Conservation (phyloP, 2,888 invertebrate genomes). For the Orchesellides sinensis region DNA sequence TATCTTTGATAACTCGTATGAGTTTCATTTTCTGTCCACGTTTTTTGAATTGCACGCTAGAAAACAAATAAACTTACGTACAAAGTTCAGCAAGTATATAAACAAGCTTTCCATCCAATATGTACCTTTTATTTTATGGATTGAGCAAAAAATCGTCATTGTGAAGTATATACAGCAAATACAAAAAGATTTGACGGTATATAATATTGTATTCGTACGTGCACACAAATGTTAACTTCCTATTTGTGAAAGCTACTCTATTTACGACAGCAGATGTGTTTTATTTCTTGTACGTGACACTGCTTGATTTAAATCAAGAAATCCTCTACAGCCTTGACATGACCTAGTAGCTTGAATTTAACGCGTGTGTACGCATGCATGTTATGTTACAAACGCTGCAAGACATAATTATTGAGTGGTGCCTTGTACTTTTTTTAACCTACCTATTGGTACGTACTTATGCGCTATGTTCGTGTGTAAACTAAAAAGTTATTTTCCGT, state of each 20-base stretch:
- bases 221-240: slow-evolving; percentile 23
- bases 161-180: too few relatives aligned
- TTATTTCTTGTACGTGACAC: slow-evolving; percentile 58
- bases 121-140: too few relatives aligned
- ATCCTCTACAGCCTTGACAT: slow-evolving; percentile 58
- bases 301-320: slow-evolving; percentile 41
- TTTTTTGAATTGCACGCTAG: slow-evolving; percentile 39
- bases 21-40: slow-evolving; percentile 54
- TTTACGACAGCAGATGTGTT: slow-evolving; percentile 52
- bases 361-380: background rate
- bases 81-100: too few relatives aligned
- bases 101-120: too few relatives aligned
- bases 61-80: slow-evolving; percentile 62
- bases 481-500: too few relatives aligned
- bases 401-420: too few relatives aligned
- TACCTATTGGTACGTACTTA: too few relatives aligned
- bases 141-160: too few relatives aligned
- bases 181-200: background rate
- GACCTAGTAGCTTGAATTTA: slow-evolving; percentile 47
- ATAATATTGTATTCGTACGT: slow-evolving; percentile 30
- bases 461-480: too few relatives aligned
- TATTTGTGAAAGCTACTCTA: slow-evolving; percentile 50
- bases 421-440: too few relatives aligned
- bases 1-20: slow-evolving; percentile 51
- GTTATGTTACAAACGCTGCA: background rate